Percentiles rank a stretch among this genome's conserved stretches.
phyloP scores from a whole-genome alignment of 2,113 vertebrate genomes.

The Formicarius rufipectus region DNA sequence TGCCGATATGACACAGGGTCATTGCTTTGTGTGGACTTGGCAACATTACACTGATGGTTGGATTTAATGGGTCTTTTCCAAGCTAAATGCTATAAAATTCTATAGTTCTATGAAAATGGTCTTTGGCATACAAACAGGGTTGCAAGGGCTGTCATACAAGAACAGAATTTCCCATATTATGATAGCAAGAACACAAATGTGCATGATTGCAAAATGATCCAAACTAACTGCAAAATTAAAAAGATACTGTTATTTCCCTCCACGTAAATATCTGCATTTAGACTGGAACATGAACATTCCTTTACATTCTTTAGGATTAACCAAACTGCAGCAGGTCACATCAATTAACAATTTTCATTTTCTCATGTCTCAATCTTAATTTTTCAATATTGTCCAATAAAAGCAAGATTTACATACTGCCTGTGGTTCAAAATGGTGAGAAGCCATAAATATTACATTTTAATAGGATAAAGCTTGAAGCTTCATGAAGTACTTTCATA shows the following conservation, averaged over 20 bases:
- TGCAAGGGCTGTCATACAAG: neutral
- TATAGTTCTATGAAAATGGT: neutral
- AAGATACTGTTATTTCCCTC: neutral
- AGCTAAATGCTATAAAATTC: neutral
- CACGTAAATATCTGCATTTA: neutral
- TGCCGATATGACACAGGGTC: neutral
- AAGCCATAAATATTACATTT: neutral
- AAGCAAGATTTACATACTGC: neutral
- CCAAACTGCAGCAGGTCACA: neutral
- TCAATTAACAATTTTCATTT: neutral
- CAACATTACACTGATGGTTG: neutral
- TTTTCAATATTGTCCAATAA: neutral
- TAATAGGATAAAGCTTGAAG: neutral
- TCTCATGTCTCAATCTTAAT: neutral
- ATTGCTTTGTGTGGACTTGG: neutral
- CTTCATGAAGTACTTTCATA: neutral
- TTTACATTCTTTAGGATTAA: neutral
- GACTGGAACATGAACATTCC: neutral
- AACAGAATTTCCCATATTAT: neutral
- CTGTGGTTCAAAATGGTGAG: neutral
- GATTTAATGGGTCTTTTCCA: neutral
- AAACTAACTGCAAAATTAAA: neutral
- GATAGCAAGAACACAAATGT: neutral
- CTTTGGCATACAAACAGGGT: neutral
- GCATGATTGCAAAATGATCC: neutral